Conservation (phyloP, 1,140 invertebrate genomes). For the Cyclina sinensis region DNA sequence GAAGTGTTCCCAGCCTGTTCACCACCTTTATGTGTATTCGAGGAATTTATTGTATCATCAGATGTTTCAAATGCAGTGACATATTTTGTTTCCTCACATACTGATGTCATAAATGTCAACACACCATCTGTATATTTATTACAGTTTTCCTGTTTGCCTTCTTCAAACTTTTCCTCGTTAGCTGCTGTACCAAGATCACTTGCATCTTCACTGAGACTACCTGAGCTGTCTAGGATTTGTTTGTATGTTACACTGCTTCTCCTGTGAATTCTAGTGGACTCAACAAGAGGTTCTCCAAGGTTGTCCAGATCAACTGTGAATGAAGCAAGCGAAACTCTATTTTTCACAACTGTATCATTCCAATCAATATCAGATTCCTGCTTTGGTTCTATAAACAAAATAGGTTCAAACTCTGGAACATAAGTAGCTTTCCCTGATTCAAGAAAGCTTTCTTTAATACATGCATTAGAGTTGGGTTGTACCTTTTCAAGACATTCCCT, state of each 20-base stretch:
- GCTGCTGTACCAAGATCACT: neutral
- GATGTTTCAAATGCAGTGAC: constrained; percentile 37
- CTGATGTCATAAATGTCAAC: neutral
- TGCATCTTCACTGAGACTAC: neutral
- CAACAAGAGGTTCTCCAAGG: constrained; percentile 58
- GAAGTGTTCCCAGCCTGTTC: neutral
- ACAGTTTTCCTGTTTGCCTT: neutral
- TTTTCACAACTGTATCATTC: constrained; percentile 48
- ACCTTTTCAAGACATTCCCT: neutral
- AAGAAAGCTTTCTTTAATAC: constrained; percentile 22
- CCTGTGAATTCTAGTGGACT: constrained; percentile 66
- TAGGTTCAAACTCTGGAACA: neutral
- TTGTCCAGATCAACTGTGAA: constrained; percentile 48
- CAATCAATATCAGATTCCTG: neutral
- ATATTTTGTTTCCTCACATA: constrained; percentile 42
- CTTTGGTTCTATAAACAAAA: neutral
- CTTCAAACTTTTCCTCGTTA: neutral
- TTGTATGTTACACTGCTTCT: constrained; percentile 54
- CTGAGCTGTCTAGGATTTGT: constrained; percentile 3
- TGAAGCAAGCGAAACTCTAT: constrained; percentile 13
- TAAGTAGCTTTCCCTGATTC: neutral
- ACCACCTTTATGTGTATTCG: neutral
- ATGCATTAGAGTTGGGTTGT: neutral
- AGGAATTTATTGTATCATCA: constrained; percentile 18
- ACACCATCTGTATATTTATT: neutral